phyloP scores from a whole-genome alignment of 2,113 vertebrate genomes.

The Passer domesticus region DNA sequence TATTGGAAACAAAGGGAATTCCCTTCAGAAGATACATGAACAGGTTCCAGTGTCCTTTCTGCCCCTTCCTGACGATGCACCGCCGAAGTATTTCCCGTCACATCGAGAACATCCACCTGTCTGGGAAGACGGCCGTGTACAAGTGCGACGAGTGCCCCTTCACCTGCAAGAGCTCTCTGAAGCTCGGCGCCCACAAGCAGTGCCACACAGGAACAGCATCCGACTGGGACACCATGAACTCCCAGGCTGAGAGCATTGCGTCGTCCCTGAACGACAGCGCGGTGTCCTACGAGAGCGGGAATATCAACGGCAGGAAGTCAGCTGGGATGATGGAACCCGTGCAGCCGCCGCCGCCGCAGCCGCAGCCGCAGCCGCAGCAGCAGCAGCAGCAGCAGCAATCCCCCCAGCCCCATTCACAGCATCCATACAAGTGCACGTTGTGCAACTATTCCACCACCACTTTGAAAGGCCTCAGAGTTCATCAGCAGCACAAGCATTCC shows the following conservation, averaged over 20 bases:
- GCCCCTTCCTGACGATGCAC: conserved; percentile 96
- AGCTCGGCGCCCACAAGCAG: conserved; percentile 92
- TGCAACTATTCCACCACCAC: conserved; percentile 95
- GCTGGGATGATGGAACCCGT: conserved; percentile 75
- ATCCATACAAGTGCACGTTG: conserved; percentile 94
- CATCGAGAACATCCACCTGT: conserved; percentile 96
- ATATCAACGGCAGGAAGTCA: conserved; percentile 88
- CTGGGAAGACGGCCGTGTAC: conserved; percentile 93
- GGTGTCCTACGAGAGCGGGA: conserved; percentile 82
- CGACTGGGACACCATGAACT: conserved; percentile 89
- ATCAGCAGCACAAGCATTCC: conserved; percentile 98
- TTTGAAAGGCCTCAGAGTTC: conserved; percentile 94
- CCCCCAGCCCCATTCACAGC: conserved; percentile 75
- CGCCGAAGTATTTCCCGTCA: conserved; percentile 95
- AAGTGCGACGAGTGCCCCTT: conserved; percentile 97
- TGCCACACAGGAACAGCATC: conserved; percentile 83
- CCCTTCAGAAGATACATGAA: conserved; percentile 95
- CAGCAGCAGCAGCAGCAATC: conserved; percentile 45
- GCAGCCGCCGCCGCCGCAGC: conserved; percentile 64
- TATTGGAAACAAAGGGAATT: conserved; percentile 96
- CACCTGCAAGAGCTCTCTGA: conserved; percentile 93
- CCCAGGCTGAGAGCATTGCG: conserved; percentile 82
- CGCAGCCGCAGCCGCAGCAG: background rate
- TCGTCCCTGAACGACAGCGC: conserved; percentile 80
- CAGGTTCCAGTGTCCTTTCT: conserved; percentile 97